phyloP scores from a whole-genome alignment of 2,113 vertebrate genomes.

The Bos taurus region ARS-UCD2.0 NC_037346.1:11513501-11514000 shows the following conservation, averaged over 20 bases:
- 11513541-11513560: not conserved
- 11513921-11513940: conserved; percentile 21
- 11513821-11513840: conserved; percentile 8
- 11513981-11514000: not conserved
- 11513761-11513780: not conserved
- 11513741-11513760: not conserved
- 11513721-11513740: not conserved
- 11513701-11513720: conserved; percentile 9
- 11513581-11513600: conserved; percentile 44
- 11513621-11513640: not conserved
- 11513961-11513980: not conserved
- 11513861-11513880: conserved; percentile 29
- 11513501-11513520: conserved; percentile 38
- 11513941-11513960: not conserved
- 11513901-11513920: not conserved
- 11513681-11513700: conserved; percentile 16
- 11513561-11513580: conserved; percentile 60
- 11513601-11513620: conserved; percentile 52
- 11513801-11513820: conserved; percentile 8
- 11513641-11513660: not conserved
- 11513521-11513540: not conserved
- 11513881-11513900: not conserved
- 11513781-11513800: not conserved
- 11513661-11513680: not conserved
- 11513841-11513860: not conserved